Evolutionary conservation across 1,140 invertebrate species (phyloP), one percentile per base, ranked within the genome.

Genomic region (Chrysoperla carnea): DNA sequence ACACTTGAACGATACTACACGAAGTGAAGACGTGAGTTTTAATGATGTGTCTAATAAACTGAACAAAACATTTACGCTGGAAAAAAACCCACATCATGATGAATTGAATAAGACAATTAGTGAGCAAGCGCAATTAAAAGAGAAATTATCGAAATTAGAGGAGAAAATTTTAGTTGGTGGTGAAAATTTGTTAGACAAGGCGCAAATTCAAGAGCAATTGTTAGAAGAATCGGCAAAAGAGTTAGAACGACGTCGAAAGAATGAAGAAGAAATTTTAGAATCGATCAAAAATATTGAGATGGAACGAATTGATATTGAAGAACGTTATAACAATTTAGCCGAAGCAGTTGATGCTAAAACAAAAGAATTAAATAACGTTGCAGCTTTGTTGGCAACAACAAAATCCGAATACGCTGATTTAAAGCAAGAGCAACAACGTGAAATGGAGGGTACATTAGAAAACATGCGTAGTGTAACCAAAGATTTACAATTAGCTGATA

Each of bases 161-260:
- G 90, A 88, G 43, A 92, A 95, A 60, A 93, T 99, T 40, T 73
- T 99, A 14, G 85, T 98, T 7, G 96, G 96, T 1, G 96, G 95
- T 6, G 95, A 97, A 64, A 99, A 99, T 69, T 70, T 99, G 6
- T 69, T 99, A 43, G 93, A 98, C 60, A 98, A 97, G 59, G 93
- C 92, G 0, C 89, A 98, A 62, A 11, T 33, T 4, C 31, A 33
- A 12, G 31, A 33, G 4, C 8, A 33, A 12, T 33, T 33, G 6
- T 33, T 33, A 33, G 31, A 33, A 6, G 31, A 9, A 11, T 9
- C 31, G 8, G n/a, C 8, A 4, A 33, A 33, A 6, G 31, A 33
- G 31, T 33, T 33, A 12, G 31, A 33, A 33, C 8, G n/a, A 2
- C 31, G 31, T 33, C 8, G n/a, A 2, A 9, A 12, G 6, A 33